phyloP scores from a whole-genome alignment of 2,113 vertebrate species.

The Corythornis madagascariensis region DNA sequence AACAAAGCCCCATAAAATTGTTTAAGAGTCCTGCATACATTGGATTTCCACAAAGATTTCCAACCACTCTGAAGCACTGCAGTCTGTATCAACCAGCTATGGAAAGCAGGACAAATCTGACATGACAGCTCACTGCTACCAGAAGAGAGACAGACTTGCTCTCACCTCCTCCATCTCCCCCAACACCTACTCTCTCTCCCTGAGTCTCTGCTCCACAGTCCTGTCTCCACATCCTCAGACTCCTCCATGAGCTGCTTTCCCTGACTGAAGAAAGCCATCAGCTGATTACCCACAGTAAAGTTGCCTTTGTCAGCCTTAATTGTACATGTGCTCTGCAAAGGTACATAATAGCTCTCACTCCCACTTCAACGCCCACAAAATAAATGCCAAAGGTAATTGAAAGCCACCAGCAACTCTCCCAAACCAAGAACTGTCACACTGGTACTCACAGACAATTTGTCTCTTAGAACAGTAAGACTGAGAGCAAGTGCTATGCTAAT shows the following conservation, averaged over 20 bases:
- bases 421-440: neutral
- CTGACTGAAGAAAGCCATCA: conserved; percentile 40
- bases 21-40: neutral
- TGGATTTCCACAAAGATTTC: neutral
- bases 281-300: conserved; percentile 54
- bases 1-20: neutral
- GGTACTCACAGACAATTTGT: neutral
- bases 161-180: conserved; percentile 51
- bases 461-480: neutral
- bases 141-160: conserved; percentile 42
- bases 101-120: conserved; percentile 50
- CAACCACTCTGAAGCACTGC: neutral
- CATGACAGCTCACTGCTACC: conserved; percentile 52
- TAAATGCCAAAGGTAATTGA: neutral
- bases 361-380: neutral
- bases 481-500: neutral
- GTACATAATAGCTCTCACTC: neutral
- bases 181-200: conserved; percentile 52
- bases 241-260: conserved; percentile 55
- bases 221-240: conserved; percentile 64
- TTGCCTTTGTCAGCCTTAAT: conserved; percentile 54
- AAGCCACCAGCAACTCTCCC: neutral
- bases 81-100: neutral
- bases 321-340: conserved; percentile 27
- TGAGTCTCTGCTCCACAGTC: conserved; percentile 29